phyloP scores from a whole-genome alignment of 1,140 invertebrate species.

The Lepidurus arcticus region DNA sequence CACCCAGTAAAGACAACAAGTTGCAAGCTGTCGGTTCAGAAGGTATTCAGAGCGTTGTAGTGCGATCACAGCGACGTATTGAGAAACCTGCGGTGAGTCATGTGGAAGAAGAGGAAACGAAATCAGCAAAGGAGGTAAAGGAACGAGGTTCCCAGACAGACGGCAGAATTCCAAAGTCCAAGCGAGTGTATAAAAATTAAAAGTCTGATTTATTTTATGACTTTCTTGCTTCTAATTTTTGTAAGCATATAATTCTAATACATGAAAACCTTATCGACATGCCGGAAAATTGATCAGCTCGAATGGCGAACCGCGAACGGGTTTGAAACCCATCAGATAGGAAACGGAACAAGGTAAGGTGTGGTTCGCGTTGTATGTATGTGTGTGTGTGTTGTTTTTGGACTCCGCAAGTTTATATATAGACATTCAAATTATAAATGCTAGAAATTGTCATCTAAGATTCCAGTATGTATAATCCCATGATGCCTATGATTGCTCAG shows the following conservation, averaged over 20 bases:
- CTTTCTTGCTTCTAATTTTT: background rate
- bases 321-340: background rate
- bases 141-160: slow-evolving; percentile 29
- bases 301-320: background rate
- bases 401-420: background rate
- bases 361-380: background rate
- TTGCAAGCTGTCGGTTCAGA: background rate
- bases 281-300: no score
- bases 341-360: background rate
- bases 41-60: background rate
- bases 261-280: background rate
- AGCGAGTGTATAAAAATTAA: slow-evolving; percentile 19
- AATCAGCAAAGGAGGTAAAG: background rate
- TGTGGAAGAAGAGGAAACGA: slow-evolving; percentile 3
- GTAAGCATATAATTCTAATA: background rate
- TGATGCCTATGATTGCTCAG: slow-evolving; percentile 20
- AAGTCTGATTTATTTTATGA: background rate
- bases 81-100: background rate
- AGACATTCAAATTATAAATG: slow-evolving; percentile 5
- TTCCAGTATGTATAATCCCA: background rate
- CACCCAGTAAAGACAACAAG: background rate
- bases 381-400: background rate
- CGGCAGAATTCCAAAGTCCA: slow-evolving; percentile 28
- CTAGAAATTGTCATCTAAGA: background rate
- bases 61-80: background rate